Evolutionary conservation across 1,140 invertebrate species (phyloP), one percentile per base, ranked within the genome.

Genomic region (Lamellibrachia luymesi): DNA sequence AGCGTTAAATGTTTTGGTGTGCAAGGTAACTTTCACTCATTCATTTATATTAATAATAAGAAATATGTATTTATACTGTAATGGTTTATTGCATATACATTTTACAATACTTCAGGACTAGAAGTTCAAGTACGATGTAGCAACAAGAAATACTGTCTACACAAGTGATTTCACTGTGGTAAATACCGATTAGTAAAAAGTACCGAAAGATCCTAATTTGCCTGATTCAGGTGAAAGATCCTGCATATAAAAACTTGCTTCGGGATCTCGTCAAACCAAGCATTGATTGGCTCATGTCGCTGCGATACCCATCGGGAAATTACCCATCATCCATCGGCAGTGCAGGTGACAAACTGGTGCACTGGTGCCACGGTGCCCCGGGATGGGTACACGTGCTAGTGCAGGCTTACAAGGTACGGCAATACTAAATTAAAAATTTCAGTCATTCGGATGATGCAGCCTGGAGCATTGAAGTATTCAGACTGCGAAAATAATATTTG

Each of bases 341-440:
- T 94, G 96, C 96, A 56, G 94, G 95, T n/a, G 98, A 99, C 95
- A 97, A 97, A 96, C 97, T 99, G 90, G 97, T 99, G 2, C 98
- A 99, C 94, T 99, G 98, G 98, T 99, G 98, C 97, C 98, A 99
- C 96, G 99, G 99, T 25, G 98, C 98, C 49, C 98, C 98, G 91
- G 98, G 98, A 27, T 98, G 98, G 96, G 97, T 98, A 25, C 97
- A 98, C 95, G 96, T 98, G 93, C 98, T 98, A 94, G 96, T 97
- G 93, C 95, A 97, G 94, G 98, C 98, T 89, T 97, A 80, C 64
- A 80, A 80, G 64, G 17, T 80, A 8, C 64, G 1, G 13, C 64
- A 80, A 80, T 38, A 38, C 38, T 38, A 80, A 10, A 6, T 80
- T 80, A 80, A 10, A 80, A 8, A 0, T 2, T 17, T 22, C 17